These are phyloP conservation scores for Pteronotus mesoamericanus DNA, from an alignment of 2,797 vertebrate species.

Conservation along the genomic window DNA sequence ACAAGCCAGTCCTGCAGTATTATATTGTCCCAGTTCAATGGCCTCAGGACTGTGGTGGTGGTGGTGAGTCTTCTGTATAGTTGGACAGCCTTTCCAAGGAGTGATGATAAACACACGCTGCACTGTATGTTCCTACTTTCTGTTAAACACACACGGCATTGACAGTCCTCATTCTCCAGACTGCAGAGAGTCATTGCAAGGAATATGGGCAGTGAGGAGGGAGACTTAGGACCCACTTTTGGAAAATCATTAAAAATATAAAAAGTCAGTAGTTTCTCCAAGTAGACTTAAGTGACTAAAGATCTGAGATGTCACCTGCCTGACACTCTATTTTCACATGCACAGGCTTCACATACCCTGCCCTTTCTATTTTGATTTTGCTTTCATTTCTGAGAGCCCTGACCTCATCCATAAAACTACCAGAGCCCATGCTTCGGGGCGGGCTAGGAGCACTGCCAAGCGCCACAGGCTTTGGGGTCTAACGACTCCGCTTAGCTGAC, in stretches of 20 bases:
- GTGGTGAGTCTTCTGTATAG: not conserved
- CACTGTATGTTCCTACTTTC: not conserved
- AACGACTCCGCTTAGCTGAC: not conserved
- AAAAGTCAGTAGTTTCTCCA: not conserved
- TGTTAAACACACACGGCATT: not conserved
- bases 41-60: not conserved
- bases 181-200: not conserved
- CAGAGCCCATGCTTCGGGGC: not conserved
- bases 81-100: not conserved
- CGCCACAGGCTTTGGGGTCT: not conserved
- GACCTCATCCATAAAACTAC: not conserved
- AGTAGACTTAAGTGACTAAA: not conserved
- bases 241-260: conserved; percentile 1
- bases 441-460: not conserved
- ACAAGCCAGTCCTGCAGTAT: not conserved
- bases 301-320: not conserved
- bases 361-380: not conserved
- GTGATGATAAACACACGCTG: not conserved
- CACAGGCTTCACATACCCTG: not conserved
- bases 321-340: not conserved
- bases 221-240: not conserved
- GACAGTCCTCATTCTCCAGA: not conserved
- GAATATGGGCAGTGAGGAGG: not conserved
- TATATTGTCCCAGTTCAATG: not conserved
- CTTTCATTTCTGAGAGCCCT: not conserved